Evolutionary conservation across 2,888 invertebrate species (phyloP), one percentile per base, ranked within the genome.

Genomic region (Lepidochrysops patricia): DNA sequence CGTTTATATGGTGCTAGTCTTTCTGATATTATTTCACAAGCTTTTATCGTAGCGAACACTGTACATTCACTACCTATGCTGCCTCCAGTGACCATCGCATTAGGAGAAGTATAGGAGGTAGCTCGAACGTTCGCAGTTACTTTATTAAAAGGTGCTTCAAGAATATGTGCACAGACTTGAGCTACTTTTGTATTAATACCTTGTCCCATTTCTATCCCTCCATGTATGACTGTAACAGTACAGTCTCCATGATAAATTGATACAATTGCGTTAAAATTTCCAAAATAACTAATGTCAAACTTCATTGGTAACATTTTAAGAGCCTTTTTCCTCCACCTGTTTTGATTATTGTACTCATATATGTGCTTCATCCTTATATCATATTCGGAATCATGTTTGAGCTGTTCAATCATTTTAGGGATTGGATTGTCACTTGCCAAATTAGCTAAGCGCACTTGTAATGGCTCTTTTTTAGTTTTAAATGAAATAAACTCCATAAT

Each of bases 141-240:
- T 75, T 91, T 89, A 0, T 91, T 90, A 61, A 95, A 64, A 0
- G 93, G 91, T 65, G 96, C 91, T 0, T 93, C 93, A 13, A 97
- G 79, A 1, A 88, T 88, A 66, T 93, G 91, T 0, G 95, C 95
- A 61, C 92, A 94, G 0, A 95, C 93, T 89, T 95, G 95, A n/a
- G 93, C 92, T 0, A 90, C 92, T 89, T 95, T 96, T 0, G 95
- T 95, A 67, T 95, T 94, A 56, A 96, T 90, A 0, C 95, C 96
- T 88, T 96, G 96, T 0, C 96, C 96, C 82, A 93, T 91, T 85
- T 94, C 94, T 49, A 93, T 82, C 0, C 93, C 94, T 29, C 92
- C 93, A 68, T 94, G 94, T 4, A 90, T 84, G 5, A 96, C 84
- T 1, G 91, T 84, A 0, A 96, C 93, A 0, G 92, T 91, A 0